Evolutionary conservation across 1,140 invertebrate species (phyloP), one percentile per base, ranked within the genome.

Genomic region (Pentalonia nigronervosa): DNA sequence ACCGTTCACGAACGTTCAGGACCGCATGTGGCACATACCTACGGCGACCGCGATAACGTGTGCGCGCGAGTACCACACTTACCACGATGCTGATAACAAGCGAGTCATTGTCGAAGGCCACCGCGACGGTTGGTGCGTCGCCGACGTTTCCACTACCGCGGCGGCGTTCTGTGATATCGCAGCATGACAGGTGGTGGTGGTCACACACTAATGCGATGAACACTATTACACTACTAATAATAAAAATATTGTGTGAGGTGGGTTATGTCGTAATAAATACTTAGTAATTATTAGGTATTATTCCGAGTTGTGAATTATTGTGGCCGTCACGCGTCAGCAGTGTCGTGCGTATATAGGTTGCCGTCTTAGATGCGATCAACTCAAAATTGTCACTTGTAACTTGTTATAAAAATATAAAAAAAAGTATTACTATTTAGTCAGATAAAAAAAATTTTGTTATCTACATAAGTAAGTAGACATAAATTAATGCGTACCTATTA

Each of bases 21-120:
- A 76, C 60, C 60, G 60, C 60, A 76, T 76, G 76, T 83, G 76
- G 76, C 34, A 83, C n/a, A 36, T 83, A 83, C 76, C 76, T 83
- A 36, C 76, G 0, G 76, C 30, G 60, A 76, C 76, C 4, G 76
- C 30, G 60, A 76, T 76, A 76, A 76, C 60, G 60, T 76, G 60
- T n/a, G 60, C 34, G 76, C 76, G 34, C 34, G 36, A 83, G n/a
- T 36, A n/a, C 30, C 67, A 76, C 67, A 34, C 76, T n/a, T 20
- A 81, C 76, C 76, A n/a, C 34, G 17, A 34, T 34, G 34, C n/a
- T 81, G 76, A 83, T 83, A 83, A 83, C n/a, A 7, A 83, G 76
- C n/a, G 21, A 83, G 76, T 83, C 76, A 20, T 83, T 83, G 23
- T 21, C 3, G 76, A 83, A 83, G 76, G 76, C 34, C 76, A 21